Base-by-base conservation (phyloP, 2,113 vertebrate genomes). In the Carassius carassius region DNA sequence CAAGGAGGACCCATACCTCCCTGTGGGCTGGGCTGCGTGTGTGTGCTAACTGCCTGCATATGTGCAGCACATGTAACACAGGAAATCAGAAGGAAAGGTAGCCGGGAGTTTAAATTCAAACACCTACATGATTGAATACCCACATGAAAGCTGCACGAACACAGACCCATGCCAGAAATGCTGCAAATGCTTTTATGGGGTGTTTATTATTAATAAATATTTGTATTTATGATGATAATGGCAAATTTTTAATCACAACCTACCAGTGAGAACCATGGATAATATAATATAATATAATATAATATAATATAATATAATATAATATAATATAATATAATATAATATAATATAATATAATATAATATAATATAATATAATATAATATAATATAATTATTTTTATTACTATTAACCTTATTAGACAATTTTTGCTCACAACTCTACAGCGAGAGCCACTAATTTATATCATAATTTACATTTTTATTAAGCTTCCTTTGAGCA, bases 41-140 rank as follows among this genome's bases (percentile, higher is more conserved):
- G 74, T 73, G 75, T 32, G 79, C 29, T 87, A 89, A 89, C 73
- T 84, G 78, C 29, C 78, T 74, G 23, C 83, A 85, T 70, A 70
- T 88, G 87, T 88, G 70, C 47, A 21, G 41, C 19, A 56, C 23
- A 17, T 21, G 84, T 37, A 70, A 82, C 81, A 58, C 35, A 35
- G 56, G 47, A 23, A 4, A 25, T 35, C 70, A 16, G 81, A 58
- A 63, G 54, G 65, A 79, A 62, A 69, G 70, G 63, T 67, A 82
- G 32, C 69, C 9, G 49, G 17, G 67, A 35, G 78, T 25, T 19
- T 37, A 70, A 70, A 70, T 11, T 37, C 32, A 70, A 70, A 17
- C 17, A 21, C 7, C 67, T 69, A 35, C 32, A 69, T 13, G 60
- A 25, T 25, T 1, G 4, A 62, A 25, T 25, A 62, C n/a, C 60